Evolutionary conservation across 2,113 vertebrate genomes (phyloP).

Genomic region (Chaenocephalus aceratus): DNA sequence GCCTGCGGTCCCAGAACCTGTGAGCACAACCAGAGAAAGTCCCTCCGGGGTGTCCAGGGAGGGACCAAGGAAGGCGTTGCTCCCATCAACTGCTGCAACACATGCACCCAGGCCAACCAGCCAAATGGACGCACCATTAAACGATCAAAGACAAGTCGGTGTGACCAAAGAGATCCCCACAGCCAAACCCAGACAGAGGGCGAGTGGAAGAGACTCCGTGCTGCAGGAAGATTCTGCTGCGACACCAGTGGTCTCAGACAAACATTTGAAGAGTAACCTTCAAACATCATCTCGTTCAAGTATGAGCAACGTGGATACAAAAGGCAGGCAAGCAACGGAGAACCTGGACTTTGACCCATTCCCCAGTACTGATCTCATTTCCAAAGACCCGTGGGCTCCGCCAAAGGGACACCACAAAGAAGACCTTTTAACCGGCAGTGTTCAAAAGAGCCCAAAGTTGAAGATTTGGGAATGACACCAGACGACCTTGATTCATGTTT

Average conservation of each 20-base stretch:
- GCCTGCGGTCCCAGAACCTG: slow-evolving; percentile 13
- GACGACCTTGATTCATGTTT: slow-evolving; percentile 70
- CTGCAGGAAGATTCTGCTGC: slow-evolving; percentile 41
- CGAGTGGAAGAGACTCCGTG: slow-evolving; percentile 40
- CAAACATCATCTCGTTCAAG: slow-evolving; percentile 18
- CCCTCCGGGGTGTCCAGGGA: slow-evolving; percentile 4
- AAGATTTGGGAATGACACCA: slow-evolving; percentile 48
- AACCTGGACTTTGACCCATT: slow-evolving; percentile 62
- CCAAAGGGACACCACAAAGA: slow-evolving; percentile 32
- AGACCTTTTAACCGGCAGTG: slow-evolving; percentile 38
- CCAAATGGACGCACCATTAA: slow-evolving; percentile 13
- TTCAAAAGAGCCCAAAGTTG: slow-evolving; percentile 36
- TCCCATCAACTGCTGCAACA: slow-evolving; percentile 15
- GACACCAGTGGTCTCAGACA: not conserved
- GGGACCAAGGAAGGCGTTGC: slow-evolving; percentile 34
- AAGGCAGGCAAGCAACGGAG: not conserved
- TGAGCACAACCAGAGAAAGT: slow-evolving; percentile 28
- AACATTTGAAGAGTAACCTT: not conserved
- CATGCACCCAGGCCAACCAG: slow-evolving; percentile 40
- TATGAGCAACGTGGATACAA: slow-evolving; percentile 35
- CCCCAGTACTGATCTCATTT: slow-evolving; percentile 42
- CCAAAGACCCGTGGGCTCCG: slow-evolving; percentile 64
- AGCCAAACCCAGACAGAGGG: slow-evolving; percentile 77
- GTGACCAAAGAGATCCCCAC: slow-evolving; percentile 58
- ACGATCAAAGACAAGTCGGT: slow-evolving; percentile 26